phyloP scores from a whole-genome alignment of 2,113 vertebrate species.

The Budorcas taxicolor region DNA sequence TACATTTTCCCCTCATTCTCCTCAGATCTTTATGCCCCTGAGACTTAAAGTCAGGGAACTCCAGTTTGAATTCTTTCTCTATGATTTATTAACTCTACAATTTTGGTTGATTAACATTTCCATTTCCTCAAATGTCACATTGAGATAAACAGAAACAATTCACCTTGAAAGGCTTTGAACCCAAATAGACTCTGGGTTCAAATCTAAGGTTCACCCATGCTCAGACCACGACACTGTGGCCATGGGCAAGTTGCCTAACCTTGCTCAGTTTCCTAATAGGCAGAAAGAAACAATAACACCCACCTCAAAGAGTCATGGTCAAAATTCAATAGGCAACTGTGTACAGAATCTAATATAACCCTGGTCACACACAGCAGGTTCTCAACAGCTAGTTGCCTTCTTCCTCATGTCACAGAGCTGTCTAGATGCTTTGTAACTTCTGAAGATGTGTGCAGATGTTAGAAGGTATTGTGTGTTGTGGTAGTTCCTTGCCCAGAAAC shows the following conservation, averaged over 20 bases:
- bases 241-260: background rate
- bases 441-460: background rate
- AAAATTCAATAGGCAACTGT: background rate
- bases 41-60: background rate
- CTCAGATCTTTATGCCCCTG: background rate
- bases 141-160: background rate
- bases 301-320: background rate
- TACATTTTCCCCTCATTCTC: background rate
- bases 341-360: background rate
- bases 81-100: background rate
- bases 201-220: background rate
- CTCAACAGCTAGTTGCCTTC: background rate
- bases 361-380: background rate
- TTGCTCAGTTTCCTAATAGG: background rate
- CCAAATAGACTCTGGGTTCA: background rate
- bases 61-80: background rate
- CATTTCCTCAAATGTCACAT: background rate
- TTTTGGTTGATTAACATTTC: conserved; percentile 12
- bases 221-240: background rate
- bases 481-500: background rate
- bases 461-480: background rate
- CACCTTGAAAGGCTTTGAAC: conserved; percentile 10
- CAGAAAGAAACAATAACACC: background rate
- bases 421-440: background rate
- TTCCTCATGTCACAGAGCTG: background rate